A percentile compares a stretch with the other conserved stretches of the same genome.
phyloP scores from a whole-genome alignment of 2,888 invertebrate species.

The Tetragnatha montana region DNA sequence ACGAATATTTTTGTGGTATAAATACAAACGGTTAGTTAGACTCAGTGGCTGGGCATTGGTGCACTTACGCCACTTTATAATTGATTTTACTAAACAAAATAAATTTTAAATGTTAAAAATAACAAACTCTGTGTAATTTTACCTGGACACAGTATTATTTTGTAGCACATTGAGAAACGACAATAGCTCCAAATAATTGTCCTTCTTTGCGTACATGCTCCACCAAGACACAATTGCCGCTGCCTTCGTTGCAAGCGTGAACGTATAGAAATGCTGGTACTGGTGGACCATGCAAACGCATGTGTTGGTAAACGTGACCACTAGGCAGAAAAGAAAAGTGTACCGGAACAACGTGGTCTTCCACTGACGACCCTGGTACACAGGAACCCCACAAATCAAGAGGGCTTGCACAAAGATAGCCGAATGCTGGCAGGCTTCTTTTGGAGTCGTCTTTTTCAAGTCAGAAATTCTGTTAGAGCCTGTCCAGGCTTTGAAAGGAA shows the following conservation, averaged over 20 bases:
- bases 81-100: too few relatives aligned
- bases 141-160: neutral
- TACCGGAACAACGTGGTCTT: neutral
- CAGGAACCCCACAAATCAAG: constrained; percentile 35
- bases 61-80: too few relatives aligned
- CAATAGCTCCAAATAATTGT: constrained; percentile 19
- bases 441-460: neutral
- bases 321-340: neutral
- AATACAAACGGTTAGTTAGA: too few relatives aligned
- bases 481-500: neutral
- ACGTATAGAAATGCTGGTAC: constrained; percentile 20
- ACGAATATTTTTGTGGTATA: too few relatives aligned
- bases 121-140: too few relatives aligned
- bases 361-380: neutral
- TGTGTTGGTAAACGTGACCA: constrained; percentile 13
- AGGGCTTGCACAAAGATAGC: neutral
- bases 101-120: too few relatives aligned
- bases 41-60: too few relatives aligned
- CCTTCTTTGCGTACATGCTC: constrained; percentile 15
- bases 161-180: constrained; percentile 3
- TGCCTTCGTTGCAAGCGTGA: constrained; percentile 27
- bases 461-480: neutral
- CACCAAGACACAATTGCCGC: constrained; percentile 42
- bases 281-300: constrained; percentile 2
- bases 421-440: neutral